Evolutionary conservation across 2,888 invertebrate species (phyloP).

Genomic region (Plagiodera versicolora): DNA sequence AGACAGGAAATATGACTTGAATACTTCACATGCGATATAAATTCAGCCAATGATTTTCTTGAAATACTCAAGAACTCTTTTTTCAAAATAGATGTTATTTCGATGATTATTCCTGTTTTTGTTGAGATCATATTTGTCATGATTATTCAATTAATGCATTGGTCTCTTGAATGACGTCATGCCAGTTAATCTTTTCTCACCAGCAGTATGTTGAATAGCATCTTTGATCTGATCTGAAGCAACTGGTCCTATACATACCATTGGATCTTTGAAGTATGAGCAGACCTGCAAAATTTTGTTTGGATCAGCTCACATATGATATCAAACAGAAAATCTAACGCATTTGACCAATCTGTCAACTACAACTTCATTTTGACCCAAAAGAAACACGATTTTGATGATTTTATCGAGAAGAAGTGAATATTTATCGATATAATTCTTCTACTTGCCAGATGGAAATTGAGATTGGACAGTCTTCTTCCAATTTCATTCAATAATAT

Average conservation of each 20-base stretch:
- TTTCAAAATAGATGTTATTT: neutral
- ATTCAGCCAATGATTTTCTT: too few species aligned
- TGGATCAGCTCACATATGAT: neutral
- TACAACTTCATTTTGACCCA: too few species aligned
- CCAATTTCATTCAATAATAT: too few species aligned
- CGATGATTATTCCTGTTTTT: neutral
- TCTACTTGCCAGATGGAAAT: too few species aligned
- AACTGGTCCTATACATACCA: constrained; percentile 85
- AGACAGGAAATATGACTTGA: too few species aligned
- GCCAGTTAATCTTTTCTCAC: constrained; percentile 76
- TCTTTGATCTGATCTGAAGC: constrained; percentile 75
- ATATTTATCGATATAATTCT: too few species aligned
- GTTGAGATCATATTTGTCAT: neutral
- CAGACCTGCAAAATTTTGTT: constrained; percentile 64
- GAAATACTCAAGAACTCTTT: neutral
- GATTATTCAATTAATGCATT: constrained; percentile 50
- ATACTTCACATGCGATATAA: too few species aligned
- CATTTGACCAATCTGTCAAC: too few species aligned
- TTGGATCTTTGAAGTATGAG: constrained; percentile 88
- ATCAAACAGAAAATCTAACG: neutral
- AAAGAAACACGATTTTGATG: too few species aligned
- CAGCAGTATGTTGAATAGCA: constrained; percentile 75
- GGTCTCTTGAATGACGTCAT: constrained; percentile 56
- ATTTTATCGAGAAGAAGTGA: too few species aligned
- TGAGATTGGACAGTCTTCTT: too few species aligned